Base-by-base conservation (phyloP, 2,113 vertebrate species). In the Calypte anna region DNA sequence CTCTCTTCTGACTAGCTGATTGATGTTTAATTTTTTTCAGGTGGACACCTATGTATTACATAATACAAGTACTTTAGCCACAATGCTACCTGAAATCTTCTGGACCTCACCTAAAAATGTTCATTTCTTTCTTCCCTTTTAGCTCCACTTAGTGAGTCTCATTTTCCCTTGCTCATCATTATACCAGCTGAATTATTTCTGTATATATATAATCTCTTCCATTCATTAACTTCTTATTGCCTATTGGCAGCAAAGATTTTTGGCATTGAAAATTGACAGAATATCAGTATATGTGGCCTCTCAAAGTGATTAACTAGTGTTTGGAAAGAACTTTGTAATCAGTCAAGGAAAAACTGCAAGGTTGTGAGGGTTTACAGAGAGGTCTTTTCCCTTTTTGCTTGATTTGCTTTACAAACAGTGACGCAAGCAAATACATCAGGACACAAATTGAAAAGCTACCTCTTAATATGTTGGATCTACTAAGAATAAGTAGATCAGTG, bases 301-400 rank as follows among this genome's bases (percentile, higher is more conserved):
- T 80, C 69, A 79, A 51, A 3, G 1, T 77, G 70, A 91, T 94
- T 77, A 88, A 80, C 80, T 70, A 77, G 46, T 50, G 27, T 85
- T 90, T 91, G 89, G 78, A 92, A 76, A 92, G 28, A 77, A 86
- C 38, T 94, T 77, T 53, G 31, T 57, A 70, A 91, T 85, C 59
- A 76, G 84, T 63, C 87, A 94, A 95, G 53, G 75, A 44, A 95
- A 91, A 92, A 50, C 40, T 89, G 36, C 67, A 92, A 89, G 43
- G 27, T 28, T 92, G 30, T 77, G 72, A 88, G 79, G 38, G 53
- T 87, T 95, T 91, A 90, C 46, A 77, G 58, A 61, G 54, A 82
- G 46, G 38, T 73, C 36, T 64, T 83, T 78, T 84, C 33, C 50
- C 61, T 87, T 93, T 76, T 89, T 82, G 36, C 83, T 85, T 85